These are phyloP conservation scores for Listronotus bonariensis DNA, from an alignment of 1,140 invertebrate species.

Conservation along the genomic window DNA sequence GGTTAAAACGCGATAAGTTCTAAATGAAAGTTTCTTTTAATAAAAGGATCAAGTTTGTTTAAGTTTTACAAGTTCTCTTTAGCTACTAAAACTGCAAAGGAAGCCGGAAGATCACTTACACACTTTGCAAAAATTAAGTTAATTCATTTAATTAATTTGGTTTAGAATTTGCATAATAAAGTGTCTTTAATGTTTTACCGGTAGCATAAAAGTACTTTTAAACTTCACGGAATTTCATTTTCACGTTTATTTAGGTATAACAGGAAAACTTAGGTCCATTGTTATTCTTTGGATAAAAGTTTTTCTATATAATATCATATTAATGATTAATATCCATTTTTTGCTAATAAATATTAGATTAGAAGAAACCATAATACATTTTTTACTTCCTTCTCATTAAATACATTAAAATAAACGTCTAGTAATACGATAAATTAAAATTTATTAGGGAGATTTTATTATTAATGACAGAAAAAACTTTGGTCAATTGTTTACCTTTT, in stretches of 20 bases:
- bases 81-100: neutral
- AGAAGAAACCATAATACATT: too few species aligned
- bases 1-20: too few species aligned
- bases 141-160: conserved; percentile 21
- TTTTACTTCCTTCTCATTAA: too few species aligned
- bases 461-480: too few species aligned
- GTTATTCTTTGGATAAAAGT: neutral
- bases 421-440: too few species aligned
- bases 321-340: too few species aligned
- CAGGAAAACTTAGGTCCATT: conserved; percentile 10
- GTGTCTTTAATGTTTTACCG: conserved; percentile 25
- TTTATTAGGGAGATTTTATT: too few species aligned
- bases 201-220: conserved; percentile 21
- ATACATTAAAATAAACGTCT: too few species aligned
- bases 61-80: neutral
- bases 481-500: too few species aligned
- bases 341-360: too few species aligned
- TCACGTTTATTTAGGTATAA: conserved; percentile 20
- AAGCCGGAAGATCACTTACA: conserved; percentile 1
- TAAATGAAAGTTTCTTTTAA: neutral
- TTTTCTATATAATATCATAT: too few species aligned
- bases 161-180: conserved; percentile 32
- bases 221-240: conserved; percentile 24
- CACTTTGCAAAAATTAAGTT: neutral
- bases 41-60: neutral